A percentile compares a stretch with the other conserved stretches of the same genome.
phyloP scores from a whole-genome alignment of 2,888 invertebrate species.

The Charanyca ferruginea region DNA sequence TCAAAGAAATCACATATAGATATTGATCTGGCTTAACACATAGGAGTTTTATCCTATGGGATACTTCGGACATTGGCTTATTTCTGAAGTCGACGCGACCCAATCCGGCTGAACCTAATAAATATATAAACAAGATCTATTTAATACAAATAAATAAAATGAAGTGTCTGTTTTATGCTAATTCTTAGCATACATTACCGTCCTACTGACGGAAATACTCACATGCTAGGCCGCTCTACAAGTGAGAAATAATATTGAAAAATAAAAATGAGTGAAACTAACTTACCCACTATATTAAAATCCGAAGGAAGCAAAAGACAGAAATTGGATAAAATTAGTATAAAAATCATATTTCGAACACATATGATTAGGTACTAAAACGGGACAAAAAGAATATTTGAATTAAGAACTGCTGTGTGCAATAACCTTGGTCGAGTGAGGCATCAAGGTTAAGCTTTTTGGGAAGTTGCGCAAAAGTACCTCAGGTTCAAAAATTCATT shows the following conservation, averaged over 20 bases:
- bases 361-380: not conserved
- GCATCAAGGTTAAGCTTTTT: slow-evolving; percentile 24
- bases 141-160: too few species aligned
- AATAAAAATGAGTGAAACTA: slow-evolving; percentile 35
- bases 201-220: too few species aligned
- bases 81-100: too few species aligned
- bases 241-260: slow-evolving; percentile 6
- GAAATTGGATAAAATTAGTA: slow-evolving; percentile 49
- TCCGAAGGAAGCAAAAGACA: slow-evolving; percentile 57
- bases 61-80: too few species aligned
- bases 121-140: too few species aligned
- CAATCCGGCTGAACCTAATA: too few species aligned
- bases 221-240: slow-evolving; percentile 8
- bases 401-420: slow-evolving; percentile 29
- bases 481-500: slow-evolving; percentile 11
- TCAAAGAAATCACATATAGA: too few species aligned
- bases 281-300: slow-evolving; percentile 59
- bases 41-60: too few species aligned
- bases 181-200: too few species aligned
- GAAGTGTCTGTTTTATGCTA: too few species aligned
- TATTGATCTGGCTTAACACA: too few species aligned
- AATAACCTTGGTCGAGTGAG: slow-evolving; percentile 26
- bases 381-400: slow-evolving; percentile 4
- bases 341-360: not conserved
- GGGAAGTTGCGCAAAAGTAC: slow-evolving; percentile 17